These are phyloP conservation scores for Leptodactylus fuscus DNA, from an alignment of 2,113 vertebrate species.

Conservation along the genomic window DNA sequence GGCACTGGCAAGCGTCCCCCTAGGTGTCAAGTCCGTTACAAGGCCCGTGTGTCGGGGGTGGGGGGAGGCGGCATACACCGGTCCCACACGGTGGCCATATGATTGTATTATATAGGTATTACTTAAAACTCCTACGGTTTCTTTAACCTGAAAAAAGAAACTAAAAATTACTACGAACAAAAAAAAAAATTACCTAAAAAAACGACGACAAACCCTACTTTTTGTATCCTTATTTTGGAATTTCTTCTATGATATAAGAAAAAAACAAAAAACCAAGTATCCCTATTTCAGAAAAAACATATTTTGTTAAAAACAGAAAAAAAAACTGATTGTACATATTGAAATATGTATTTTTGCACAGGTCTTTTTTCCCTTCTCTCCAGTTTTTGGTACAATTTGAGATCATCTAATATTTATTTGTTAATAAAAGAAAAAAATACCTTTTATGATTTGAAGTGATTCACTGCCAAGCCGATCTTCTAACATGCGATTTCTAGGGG, in stretches of 20 bases:
- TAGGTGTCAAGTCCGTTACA: not conserved
- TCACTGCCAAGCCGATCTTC: conserved; percentile 97
- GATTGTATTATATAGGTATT: conserved; percentile 50
- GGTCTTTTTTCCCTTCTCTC: conserved; percentile 93
- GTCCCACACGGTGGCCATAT: conserved; percentile 12
- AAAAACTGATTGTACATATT: conserved; percentile 95
- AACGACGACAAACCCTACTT: conserved; percentile 72
- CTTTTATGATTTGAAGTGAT: conserved; percentile 96
- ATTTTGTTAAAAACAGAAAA: conserved; percentile 89
- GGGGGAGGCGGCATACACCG: not conserved
- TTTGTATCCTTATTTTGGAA: conserved; percentile 84
- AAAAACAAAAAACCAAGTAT: conserved; percentile 86
- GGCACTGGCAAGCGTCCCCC: not conserved
- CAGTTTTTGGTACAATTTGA: conserved; percentile 95
- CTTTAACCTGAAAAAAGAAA: conserved; percentile 78
- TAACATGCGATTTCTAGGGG: conserved; percentile 76
- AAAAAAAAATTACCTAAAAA: conserved; percentile 65
- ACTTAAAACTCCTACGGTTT: conserved; percentile 83
- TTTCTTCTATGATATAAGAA: conserved; percentile 82
- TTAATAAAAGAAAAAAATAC: conserved; percentile 84
- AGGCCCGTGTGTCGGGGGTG: not conserved
- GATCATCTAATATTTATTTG: conserved; percentile 98
- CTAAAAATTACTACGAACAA: conserved; percentile 81
- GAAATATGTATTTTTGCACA: conserved; percentile 99
- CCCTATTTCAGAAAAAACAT: conserved; percentile 98